Evolutionary conservation across 64 coral and sea anemone species (phyloP).

Genomic region (Montipora foliosa): DNA sequence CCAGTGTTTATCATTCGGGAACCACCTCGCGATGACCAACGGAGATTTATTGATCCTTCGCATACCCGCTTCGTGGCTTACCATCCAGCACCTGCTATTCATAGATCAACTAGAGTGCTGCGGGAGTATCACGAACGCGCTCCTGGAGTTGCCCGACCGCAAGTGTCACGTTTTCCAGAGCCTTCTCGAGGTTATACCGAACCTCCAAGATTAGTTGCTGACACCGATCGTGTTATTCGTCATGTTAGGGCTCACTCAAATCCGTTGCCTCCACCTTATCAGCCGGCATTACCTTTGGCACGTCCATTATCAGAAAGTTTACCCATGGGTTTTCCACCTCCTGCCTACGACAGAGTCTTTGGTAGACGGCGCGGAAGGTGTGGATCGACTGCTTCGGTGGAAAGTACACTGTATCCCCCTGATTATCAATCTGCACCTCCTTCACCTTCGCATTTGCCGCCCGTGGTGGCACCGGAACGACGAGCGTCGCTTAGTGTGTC

Average conservation of each 20-base stretch:
- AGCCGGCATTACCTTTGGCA: not conserved
- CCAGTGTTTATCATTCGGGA: slow-evolving; percentile 5
- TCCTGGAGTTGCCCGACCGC: slow-evolving; percentile 16
- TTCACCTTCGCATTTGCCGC: not conserved
- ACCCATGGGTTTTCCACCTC: slow-evolving; percentile 24
- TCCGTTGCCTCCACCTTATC: slow-evolving; percentile 36
- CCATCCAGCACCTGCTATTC: not conserved
- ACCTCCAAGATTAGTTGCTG: not conserved
- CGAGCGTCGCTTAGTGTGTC: not conserved
- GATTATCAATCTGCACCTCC: slow-evolving; percentile 33
- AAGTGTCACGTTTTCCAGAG: not conserved
- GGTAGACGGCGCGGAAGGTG: slow-evolving; percentile 5
- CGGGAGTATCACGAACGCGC: not conserved
- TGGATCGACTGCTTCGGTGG: slow-evolving; percentile 11
- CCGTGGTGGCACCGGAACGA: not conserved
- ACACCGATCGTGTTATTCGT: slow-evolving; percentile 1
- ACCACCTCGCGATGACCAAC: slow-evolving; percentile 8
- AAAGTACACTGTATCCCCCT: slow-evolving; percentile 23
- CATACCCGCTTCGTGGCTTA: not conserved
- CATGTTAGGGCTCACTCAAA: not conserved
- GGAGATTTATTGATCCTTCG: not conserved
- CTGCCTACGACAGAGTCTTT: slow-evolving; percentile 39
- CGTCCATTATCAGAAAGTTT: slow-evolving; percentile 42
- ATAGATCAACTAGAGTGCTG: slow-evolving; percentile 1
- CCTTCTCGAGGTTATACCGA: not conserved